A percentile compares a stretch with the other conserved stretches of the same genome.
Conservation (phyloP, 2,113 vertebrate genomes). For the Microtus richardsoni region DNA sequence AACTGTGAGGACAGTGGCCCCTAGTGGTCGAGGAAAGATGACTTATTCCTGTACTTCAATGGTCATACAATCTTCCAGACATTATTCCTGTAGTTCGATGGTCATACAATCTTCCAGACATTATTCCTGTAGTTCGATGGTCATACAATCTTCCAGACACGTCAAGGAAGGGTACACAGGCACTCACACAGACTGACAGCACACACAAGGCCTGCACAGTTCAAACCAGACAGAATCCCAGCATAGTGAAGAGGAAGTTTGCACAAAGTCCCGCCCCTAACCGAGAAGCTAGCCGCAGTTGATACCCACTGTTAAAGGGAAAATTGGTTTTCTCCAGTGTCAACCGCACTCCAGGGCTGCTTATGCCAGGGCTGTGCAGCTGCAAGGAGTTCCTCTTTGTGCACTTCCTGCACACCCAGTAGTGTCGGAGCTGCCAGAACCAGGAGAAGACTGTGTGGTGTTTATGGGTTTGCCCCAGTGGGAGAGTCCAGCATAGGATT, state of each 20-base stretch:
- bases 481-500: neutral
- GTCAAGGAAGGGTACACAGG: neutral
- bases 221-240: neutral
- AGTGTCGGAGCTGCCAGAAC: neutral
- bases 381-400: neutral
- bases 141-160: neutral
- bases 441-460: neutral
- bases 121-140: neutral
- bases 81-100: neutral
- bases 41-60: neutral
- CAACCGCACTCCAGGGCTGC: neutral
- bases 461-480: neutral
- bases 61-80: neutral
- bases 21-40: constrained; percentile 70
- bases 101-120: neutral
- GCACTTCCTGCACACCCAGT: neutral
- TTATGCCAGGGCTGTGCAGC: neutral
- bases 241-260: neutral
- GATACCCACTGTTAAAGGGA: neutral
- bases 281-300: neutral
- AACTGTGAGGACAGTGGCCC: constrained; percentile 81
- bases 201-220: neutral
- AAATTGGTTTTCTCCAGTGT: neutral
- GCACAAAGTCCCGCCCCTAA: neutral
- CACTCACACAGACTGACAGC: neutral